phyloP scores from a whole-genome alignment of 35 echinoderm and acorn worm genomes.

The Ophiothrix spiculata region DNA sequence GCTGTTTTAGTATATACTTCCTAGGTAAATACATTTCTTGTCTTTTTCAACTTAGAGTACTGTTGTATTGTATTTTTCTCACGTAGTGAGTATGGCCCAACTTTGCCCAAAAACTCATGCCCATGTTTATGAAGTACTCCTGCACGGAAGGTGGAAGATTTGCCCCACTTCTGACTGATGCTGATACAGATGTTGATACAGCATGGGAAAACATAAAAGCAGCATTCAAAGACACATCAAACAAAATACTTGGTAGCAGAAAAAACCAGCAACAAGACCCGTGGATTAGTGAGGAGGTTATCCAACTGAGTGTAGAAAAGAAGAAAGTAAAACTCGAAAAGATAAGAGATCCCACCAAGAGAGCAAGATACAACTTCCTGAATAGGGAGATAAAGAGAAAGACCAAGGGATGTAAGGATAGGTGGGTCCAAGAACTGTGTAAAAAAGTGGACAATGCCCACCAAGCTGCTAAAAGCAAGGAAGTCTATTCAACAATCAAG shows the following conservation, averaged over 20 bases:
- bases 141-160: not conserved
- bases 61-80: too few relatives aligned
- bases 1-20: too few relatives aligned
- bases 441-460: not conserved
- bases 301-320: not conserved
- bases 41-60: too few relatives aligned
- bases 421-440: not conserved
- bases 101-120: too few relatives aligned
- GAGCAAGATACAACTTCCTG: constrained; percentile 11
- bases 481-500: constrained; percentile 14
- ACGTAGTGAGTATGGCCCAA: too few relatives aligned
- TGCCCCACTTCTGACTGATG: not conserved
- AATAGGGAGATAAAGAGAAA: constrained; percentile 27
- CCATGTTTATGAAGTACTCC: too few relatives aligned
- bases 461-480: constrained; percentile 1
- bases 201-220: too few relatives aligned
- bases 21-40: too few relatives aligned
- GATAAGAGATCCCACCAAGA: not conserved
- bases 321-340: not conserved
- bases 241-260: too few relatives aligned
- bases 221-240: too few relatives aligned
- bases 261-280: not conserved
- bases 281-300: constrained; percentile 17
- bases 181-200: too few relatives aligned
- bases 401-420: not conserved